Conservation (phyloP, 2,797 vertebrate genomes). For the Melanotaenia maccullochi region DNA sequence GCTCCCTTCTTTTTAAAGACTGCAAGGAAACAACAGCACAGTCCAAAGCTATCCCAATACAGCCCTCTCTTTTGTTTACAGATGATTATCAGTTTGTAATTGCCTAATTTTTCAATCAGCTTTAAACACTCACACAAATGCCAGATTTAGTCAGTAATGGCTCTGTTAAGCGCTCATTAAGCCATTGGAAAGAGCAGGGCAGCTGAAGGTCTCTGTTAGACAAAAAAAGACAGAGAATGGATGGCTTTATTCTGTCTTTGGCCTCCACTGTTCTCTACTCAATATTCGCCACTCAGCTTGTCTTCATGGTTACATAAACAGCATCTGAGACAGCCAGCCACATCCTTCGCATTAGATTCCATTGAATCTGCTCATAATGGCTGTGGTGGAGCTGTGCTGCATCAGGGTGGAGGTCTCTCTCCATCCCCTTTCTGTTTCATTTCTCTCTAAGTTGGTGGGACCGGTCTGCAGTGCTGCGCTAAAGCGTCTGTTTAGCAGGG, state of each 20-base stretch:
- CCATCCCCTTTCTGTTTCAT: conserved; percentile 6
- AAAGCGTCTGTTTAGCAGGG: conserved; percentile 66
- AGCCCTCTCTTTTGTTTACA: conserved; percentile 42
- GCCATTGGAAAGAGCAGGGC: conserved; percentile 45
- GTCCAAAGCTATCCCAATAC: conserved; percentile 27
- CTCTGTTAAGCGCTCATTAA: conserved; percentile 56
- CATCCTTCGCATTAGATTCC: conserved; percentile 67
- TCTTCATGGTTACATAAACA: conserved; percentile 61
- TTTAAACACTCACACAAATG: conserved; percentile 28
- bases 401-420: conserved; percentile 35
- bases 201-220: conserved; percentile 30
- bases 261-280: conserved; percentile 25
- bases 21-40: conserved; percentile 29
- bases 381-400: conserved; percentile 49
- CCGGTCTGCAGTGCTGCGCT: conserved; percentile 47
- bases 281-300: conserved; percentile 36
- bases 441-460: conserved; percentile 56
- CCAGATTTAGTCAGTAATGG: conserved; percentile 25
- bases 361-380: conserved; percentile 65
- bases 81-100: conserved; percentile 44
- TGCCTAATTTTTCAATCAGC: conserved; percentile 30
- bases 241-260: conserved; percentile 48
- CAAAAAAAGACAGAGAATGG: conserved; percentile 52
- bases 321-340: conserved; percentile 63
- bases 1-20: conserved; percentile 17